Base-by-base conservation (phyloP, 2,888 invertebrate genomes). In the Ormia ochracea region DNA sequence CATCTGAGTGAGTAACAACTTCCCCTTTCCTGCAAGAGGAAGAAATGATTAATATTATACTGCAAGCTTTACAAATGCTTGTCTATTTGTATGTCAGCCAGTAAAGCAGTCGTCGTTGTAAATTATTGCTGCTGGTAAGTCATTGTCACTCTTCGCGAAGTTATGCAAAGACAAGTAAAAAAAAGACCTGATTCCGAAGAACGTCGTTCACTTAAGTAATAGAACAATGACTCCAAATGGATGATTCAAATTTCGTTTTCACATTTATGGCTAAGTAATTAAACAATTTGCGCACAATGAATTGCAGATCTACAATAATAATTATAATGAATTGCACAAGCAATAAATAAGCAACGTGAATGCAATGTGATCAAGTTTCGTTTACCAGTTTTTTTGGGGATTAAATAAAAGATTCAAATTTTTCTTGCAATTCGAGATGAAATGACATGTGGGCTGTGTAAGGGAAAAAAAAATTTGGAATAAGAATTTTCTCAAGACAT, bases 391-490 rank as follows among this genome's bases (percentile, higher is more conserved):
- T 14, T 38, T 59, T 41, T 21, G 54, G 54, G 70, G 66, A 72
- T 80, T 70, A 72, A 70, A 17, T 52, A 59, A 19, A 50, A 17
- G 14, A 41, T n/a, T 23, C 14, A 14, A 59, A 74, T 50, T 41
- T 61, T 41, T 59, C 19, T 72, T 81, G 82, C 78, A 82, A 82
- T 65, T 33, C 54, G 77, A 82, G 82, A 69, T 41, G 75, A 78
- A 70, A 73, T 82, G 82, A 81, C 82, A 82, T 82, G 82, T 81
- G 82, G 75, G 77, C 45, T 81, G 68, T 19, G 19, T 38, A 23
- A 58, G 33, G 56, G n/a, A 38, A 58, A 36, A 50, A 38, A 28
- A 59, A 59, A 52, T 21, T n/a, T 19, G 48, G 26, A 63, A 26
- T 41, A 23, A 1, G 56, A 69, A 38, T 45, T 56, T 43, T 72